Percentiles rank a stretch among this genome's conserved stretches.
These are phyloP conservation scores for Temnothorax rugatulus DNA, from an alignment of 2,888 invertebrate genomes.

Conservation along the genomic window DNA sequence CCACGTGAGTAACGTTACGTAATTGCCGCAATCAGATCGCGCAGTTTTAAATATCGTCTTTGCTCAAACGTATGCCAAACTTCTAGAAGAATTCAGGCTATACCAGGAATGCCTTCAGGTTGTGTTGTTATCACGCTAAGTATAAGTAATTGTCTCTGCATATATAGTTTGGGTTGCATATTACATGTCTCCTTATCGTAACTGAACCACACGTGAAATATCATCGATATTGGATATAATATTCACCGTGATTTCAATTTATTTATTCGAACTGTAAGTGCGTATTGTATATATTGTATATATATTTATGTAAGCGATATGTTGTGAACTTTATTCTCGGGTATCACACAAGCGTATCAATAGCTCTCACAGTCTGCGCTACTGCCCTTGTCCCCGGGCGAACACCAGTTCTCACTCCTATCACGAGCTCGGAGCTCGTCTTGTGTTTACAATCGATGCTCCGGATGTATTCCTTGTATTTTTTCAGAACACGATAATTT, in stretches of 20 bases:
- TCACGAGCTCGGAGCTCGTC: no score
- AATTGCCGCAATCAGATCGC: constrained; percentile 9
- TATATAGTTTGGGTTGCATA: constrained; percentile 2
- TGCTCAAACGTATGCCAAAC: constrained; percentile 54
- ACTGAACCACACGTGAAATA: background rate
- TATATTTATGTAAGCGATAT: no score
- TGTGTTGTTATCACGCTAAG: constrained; percentile 55
- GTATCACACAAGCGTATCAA: no score
- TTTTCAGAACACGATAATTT: no score
- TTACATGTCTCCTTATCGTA: constrained; percentile 1
- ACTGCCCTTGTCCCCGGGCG: no score
- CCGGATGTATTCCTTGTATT: no score
- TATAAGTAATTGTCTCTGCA: constrained; percentile 56
- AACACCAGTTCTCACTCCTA: no score
- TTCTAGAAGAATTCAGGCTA: constrained; percentile 64
- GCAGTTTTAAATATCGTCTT: constrained; percentile 31
- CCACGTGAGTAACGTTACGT: background rate
- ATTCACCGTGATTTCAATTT: background rate
- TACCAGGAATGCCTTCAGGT: constrained; percentile 26
- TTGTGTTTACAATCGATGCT: no score
- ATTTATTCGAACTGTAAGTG: background rate
- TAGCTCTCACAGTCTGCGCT: no score
- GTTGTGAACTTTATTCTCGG: no score
- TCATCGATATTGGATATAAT: background rate
- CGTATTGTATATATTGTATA: background rate